Evolutionary conservation across 2,797 vertebrate genomes (phyloP), one percentile per base, ranked within the genome.

Genomic region (Margarornis squamiger): DNA sequence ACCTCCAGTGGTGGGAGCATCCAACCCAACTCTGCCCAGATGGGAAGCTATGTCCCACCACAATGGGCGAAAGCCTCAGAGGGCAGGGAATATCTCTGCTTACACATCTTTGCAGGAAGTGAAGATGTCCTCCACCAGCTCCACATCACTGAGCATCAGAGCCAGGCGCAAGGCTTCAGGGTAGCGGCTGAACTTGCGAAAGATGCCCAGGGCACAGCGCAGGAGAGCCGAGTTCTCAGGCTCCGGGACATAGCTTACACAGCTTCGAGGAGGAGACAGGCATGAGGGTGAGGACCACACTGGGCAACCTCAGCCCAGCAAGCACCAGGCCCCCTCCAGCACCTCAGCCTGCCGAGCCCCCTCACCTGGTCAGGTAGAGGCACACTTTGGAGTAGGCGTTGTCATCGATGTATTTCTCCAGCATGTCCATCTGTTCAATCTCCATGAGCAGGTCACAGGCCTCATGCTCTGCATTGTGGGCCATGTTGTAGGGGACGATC

Each of bases 51-150:
- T 3, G 8, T 34, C 32, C 26, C 55, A 83, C 13, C 23, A 54
- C 0, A 0, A 61, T 1, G 2, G 22, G 14, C 1, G 0, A 75
- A 82, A 12, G 27, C 39, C 34, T 43, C 27, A 30, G 52, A 61
- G 9, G n/a, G 19, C 7, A 13, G 11, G 74, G 8, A 90, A 67
- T 1, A 1, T 41, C 32, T 86, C 58, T 6, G 79, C 99, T 97
- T 98, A 99, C 99, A 99, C 99, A 93, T 99, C 99, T 96, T 99
- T 99, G 98, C 99, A 99, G 94, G 99, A 99, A 51, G 99, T 99
- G 96, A 99, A 99, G 97, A 99, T 99, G 97, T 99, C 99, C 97
- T 99, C 99, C 48, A 99, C 99, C 55, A 99, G 98, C 95, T 99
- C 99, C 97, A 99, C 98, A 4, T 99, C 99, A 19, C 99, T 99